These are phyloP conservation scores for Eurytoma adleriae DNA, from an alignment of 2,888 invertebrate genomes.

Conservation along the genomic window DNA sequence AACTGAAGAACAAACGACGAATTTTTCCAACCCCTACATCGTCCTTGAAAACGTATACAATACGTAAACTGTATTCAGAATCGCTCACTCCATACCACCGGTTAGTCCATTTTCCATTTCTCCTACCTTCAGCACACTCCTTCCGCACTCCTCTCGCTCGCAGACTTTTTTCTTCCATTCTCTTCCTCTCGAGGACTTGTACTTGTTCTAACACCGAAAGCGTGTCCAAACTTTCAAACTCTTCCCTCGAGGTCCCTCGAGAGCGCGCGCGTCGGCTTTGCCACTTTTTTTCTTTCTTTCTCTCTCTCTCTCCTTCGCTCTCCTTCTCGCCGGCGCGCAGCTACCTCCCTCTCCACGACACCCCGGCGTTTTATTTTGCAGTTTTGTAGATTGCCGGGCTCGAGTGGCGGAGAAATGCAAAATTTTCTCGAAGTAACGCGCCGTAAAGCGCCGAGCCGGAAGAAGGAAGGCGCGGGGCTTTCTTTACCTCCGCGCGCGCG, in stretches of 20 bases:
- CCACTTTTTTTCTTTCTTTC: slow-evolving; percentile 19
- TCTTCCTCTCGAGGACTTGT: slow-evolving; percentile 51
- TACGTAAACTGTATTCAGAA: slow-evolving; percentile 23
- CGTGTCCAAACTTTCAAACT: slow-evolving; percentile 70
- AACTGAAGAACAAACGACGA: not conserved
- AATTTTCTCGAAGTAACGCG: slow-evolving; percentile 45
- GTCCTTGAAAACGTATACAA: not conserved
- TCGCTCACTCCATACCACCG: slow-evolving; percentile 13
- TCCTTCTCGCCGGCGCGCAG: slow-evolving; percentile 5
- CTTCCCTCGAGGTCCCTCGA: slow-evolving; percentile 37
- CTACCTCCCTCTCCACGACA: not conserved
- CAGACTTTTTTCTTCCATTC: slow-evolving; percentile 24
- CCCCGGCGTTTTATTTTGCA: slow-evolving; percentile 49
- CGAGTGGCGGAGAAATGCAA: slow-evolving; percentile 48
- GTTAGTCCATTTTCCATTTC: slow-evolving; percentile 33
- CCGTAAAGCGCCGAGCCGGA: slow-evolving; percentile 36
- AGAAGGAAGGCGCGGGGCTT: not conserved
- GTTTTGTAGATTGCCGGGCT: slow-evolving; percentile 53
- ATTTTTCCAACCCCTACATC: too few species aligned
- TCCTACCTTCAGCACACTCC: slow-evolving; percentile 18
- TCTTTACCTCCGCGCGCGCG: not conserved
- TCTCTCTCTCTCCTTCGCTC: not conserved
- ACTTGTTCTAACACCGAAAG: slow-evolving; percentile 66
- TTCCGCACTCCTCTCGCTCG: slow-evolving; percentile 7
- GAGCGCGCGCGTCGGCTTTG: slow-evolving; percentile 35